Evolutionary conservation across 30 jellyfish, hydroid and myxozoan genomes (phyloP).

Genomic region (Turritopsis rubra): DNA sequence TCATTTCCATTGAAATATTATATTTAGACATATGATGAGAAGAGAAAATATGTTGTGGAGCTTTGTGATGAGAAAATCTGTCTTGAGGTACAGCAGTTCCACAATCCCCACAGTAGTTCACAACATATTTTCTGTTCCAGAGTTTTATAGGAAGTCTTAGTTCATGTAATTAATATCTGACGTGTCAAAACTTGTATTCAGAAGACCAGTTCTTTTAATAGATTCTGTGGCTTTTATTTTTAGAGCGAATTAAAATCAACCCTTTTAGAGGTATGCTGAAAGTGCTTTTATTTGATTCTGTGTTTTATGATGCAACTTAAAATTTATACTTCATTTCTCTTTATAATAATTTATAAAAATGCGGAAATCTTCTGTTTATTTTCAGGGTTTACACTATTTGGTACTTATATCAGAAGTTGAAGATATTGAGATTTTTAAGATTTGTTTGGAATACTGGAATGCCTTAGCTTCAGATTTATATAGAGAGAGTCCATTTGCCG

Average conservation of each 20-base stretch:
- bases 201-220: no score
- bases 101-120: background rate
- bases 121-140: slow-evolving; percentile 7
- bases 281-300: background rate
- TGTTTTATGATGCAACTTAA: background rate
- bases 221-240: slow-evolving; percentile 4
- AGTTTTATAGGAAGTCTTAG: no score
- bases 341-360: no score
- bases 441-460: slow-evolving; percentile 97
- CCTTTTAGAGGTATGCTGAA: slow-evolving; percentile 53
- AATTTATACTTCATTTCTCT: no score
- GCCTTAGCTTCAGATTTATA: slow-evolving; percentile 84
- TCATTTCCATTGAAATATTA: no score
- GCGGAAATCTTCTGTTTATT: no score
- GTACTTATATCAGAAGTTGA: slow-evolving; percentile 89
- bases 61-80: slow-evolving; percentile 38
- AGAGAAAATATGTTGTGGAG: slow-evolving; percentile 52
- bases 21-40: slow-evolving; percentile 3
- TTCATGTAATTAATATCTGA: no score
- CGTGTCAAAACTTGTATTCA: no score
- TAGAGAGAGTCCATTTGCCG: slow-evolving; percentile 95
- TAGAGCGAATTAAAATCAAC: slow-evolving; percentile 74
- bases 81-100: slow-evolving; percentile 43
- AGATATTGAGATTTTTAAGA: slow-evolving; percentile 92
- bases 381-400: slow-evolving; percentile 91